phyloP scores from a whole-genome alignment of 2,888 invertebrate genomes.

The Hypolimnas misippus region DNA sequence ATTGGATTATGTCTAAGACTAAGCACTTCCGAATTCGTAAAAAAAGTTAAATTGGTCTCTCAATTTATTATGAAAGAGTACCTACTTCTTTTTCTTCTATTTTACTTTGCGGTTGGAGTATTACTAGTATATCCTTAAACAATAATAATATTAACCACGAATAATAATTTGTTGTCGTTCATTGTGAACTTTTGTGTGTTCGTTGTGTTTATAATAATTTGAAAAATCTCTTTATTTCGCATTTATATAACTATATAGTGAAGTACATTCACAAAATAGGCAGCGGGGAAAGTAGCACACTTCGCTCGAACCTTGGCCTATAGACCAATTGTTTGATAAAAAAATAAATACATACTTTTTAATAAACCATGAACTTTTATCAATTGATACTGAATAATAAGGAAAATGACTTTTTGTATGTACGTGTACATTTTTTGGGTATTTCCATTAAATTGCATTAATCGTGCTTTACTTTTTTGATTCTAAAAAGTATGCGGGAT shows the following conservation, averaged over 20 bases:
- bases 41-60: too few relatives aligned
- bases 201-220: not conserved
- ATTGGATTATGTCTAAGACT: not conserved
- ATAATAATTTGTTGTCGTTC: too few relatives aligned
- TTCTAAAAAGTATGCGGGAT: too few relatives aligned
- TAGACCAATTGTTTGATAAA: not conserved
- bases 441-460: too few relatives aligned
- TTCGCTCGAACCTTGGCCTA: conserved; percentile 31
- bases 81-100: too few relatives aligned
- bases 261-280: conserved; percentile 4
- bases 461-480: too few relatives aligned
- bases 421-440: not conserved
- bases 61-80: too few relatives aligned
- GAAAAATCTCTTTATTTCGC: not conserved
- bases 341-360: not conserved
- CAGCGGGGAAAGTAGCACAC: conserved; percentile 21
- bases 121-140: too few relatives aligned
- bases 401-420: not conserved
- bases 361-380: not conserved
- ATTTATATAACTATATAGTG: not conserved
- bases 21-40: too few relatives aligned
- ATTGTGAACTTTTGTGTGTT: not conserved
- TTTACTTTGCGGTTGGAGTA: too few relatives aligned
- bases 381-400: not conserved
- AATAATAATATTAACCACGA: too few relatives aligned